Conservation (phyloP, 2,888 invertebrate genomes). For the Branchellion lobata region DNA sequence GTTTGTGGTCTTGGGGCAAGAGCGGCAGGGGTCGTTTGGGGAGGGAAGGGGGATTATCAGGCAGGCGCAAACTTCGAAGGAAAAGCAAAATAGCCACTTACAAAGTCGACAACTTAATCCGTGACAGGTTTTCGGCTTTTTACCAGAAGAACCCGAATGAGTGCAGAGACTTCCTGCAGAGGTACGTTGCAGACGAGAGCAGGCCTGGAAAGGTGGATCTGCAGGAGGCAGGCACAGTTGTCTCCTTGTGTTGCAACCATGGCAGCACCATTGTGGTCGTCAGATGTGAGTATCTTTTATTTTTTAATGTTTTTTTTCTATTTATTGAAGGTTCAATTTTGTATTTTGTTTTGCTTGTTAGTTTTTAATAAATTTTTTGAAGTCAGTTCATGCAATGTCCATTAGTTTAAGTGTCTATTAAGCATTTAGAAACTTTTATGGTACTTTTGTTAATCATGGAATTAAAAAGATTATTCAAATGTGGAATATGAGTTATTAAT, state of each 20-base stretch:
- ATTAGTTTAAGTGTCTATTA: too few species aligned
- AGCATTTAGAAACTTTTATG: too few species aligned
- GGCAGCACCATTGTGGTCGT: conserved; percentile 56
- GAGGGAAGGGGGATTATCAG: not conserved
- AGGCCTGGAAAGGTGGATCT: conserved; percentile 56
- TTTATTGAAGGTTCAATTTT: too few species aligned
- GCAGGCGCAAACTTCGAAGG: not conserved
- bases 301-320: too few species aligned
- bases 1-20: conserved; percentile 61
- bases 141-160: too few species aligned
- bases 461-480: too few species aligned
- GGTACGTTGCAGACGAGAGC: conserved; percentile 55
- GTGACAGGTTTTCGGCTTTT: too few species aligned
- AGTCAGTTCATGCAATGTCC: too few species aligned
- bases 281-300: conserved; percentile 45
- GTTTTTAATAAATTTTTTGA: too few species aligned
- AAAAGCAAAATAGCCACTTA: not conserved
- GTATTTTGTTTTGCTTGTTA: too few species aligned
- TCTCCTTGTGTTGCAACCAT: conserved; percentile 59
- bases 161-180: conserved; percentile 44
- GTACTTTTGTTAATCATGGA: too few species aligned
- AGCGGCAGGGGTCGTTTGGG: conserved; percentile 59
- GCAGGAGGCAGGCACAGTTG: conserved; percentile 52
- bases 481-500: too few species aligned
- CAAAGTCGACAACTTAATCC: not conserved